Percentiles rank a stretch among this genome's conserved stretches.
Evolutionary conservation across 2,797 vertebrate genomes (phyloP).

Genomic region (Hypotaenidia philippensis): DNA sequence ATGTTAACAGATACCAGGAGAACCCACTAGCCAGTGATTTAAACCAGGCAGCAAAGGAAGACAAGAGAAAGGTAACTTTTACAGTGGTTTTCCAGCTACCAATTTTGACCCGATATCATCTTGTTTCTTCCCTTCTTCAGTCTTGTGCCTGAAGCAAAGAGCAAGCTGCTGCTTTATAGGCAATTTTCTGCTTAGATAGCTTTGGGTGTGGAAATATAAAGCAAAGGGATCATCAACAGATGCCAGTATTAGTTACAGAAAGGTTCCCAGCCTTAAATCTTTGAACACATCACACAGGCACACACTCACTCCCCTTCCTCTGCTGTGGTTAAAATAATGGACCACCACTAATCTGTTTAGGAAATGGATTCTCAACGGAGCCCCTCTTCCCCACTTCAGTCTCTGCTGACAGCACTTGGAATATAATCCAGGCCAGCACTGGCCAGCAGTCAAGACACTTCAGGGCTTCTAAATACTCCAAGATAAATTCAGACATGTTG

Average conservation of each 20-base stretch:
- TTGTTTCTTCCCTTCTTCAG: not conserved
- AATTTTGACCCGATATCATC: conserved; percentile 44
- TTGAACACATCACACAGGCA: not conserved
- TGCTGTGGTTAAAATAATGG: not conserved
- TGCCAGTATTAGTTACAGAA: not conserved
- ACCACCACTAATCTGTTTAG: not conserved
- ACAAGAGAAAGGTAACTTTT: conserved; percentile 6
- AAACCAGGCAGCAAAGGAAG: conserved; percentile 11
- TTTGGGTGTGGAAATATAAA: conserved; percentile 12
- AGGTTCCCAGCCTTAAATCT: not conserved
- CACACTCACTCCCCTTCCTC: not conserved
- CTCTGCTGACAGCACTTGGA: not conserved
- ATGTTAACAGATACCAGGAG: conserved; percentile 47
- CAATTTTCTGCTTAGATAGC: conserved; percentile 20
- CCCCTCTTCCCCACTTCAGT: not conserved
- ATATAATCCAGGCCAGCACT: not conserved
- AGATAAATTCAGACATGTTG: not conserved
- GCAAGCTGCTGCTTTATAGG: conserved; percentile 16
- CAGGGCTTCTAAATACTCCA: not conserved
- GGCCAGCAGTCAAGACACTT: not conserved
- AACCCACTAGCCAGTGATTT: conserved; percentile 31
- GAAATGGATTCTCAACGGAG: not conserved
- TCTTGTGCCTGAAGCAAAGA: conserved; percentile 33
- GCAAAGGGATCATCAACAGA: not conserved
- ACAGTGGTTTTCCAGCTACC: conserved; percentile 26